Evolutionary conservation across 2,888 invertebrate genomes (phyloP).

Genomic region (Tetheella fluctuosa): DNA sequence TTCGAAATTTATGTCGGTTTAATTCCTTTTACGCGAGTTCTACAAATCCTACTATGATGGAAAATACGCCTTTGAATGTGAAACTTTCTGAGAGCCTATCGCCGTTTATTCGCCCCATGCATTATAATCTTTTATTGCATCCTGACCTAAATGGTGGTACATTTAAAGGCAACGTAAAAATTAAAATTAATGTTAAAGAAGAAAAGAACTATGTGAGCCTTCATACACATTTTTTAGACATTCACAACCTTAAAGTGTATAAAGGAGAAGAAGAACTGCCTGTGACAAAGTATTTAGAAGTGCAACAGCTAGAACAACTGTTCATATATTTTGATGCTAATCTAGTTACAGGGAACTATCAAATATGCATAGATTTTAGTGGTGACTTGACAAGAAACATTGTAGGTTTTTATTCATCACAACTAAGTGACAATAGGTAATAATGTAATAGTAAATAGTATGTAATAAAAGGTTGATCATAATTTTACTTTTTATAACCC

Average conservation of each 20-base stretch:
- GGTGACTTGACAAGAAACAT: slow-evolving; percentile 87
- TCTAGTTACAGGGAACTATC: slow-evolving; percentile 70
- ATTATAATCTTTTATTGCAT: slow-evolving; percentile 63
- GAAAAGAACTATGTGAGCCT: slow-evolving; percentile 76
- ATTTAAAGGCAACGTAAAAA: slow-evolving; percentile 67
- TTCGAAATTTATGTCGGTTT: slow-evolving; percentile 15
- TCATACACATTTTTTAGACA: slow-evolving; percentile 84
- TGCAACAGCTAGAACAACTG: slow-evolving; percentile 64
- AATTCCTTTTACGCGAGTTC: neutral
- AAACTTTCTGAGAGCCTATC: slow-evolving; percentile 63
- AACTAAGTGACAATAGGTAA: slow-evolving; percentile 82
- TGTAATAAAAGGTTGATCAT: too few relatives aligned
- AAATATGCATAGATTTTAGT: slow-evolving; percentile 84
- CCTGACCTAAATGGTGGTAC: slow-evolving; percentile 60
- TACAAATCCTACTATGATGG: slow-evolving; percentile 22
- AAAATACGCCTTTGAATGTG: slow-evolving; percentile 43
- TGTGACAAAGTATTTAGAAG: slow-evolving; percentile 57
- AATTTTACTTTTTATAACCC: too few relatives aligned
- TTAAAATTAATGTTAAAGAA: slow-evolving; percentile 64
- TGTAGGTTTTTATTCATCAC: slow-evolving; percentile 89
- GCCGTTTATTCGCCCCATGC: slow-evolving; percentile 57
- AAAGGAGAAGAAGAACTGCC: slow-evolving; percentile 49
- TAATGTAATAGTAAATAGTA: too few relatives aligned
- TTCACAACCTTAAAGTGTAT: slow-evolving; percentile 67
- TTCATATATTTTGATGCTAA: slow-evolving; percentile 56